A percentile compares a stretch with the other conserved stretches of the same genome.
phyloP scores from a whole-genome alignment of 2,888 invertebrate species.

The Silvanus unidentatus region DNA sequence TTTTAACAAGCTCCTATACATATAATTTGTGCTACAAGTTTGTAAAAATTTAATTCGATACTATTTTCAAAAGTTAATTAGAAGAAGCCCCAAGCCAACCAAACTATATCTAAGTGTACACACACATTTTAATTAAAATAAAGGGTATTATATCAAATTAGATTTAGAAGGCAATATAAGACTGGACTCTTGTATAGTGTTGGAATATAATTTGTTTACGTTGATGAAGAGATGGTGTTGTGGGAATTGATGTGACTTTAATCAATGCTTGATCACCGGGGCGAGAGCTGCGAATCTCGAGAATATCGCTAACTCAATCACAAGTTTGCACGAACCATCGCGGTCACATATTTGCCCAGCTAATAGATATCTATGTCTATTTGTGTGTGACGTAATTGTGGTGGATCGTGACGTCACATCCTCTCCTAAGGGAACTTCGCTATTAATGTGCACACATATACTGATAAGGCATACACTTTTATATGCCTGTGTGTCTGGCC shows the following conservation, averaged over 20 bases:
- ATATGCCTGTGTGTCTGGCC: not conserved
- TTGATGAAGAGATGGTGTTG: slow-evolving; percentile 26
- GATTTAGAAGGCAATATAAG: too few relatives aligned
- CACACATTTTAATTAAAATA: too few relatives aligned
- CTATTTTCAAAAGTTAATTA: too few relatives aligned
- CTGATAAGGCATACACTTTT: too few relatives aligned
- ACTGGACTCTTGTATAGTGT: not conserved
- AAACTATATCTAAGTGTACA: too few relatives aligned
- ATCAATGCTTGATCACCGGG: slow-evolving; percentile 38
- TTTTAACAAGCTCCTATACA: too few relatives aligned
- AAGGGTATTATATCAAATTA: too few relatives aligned
- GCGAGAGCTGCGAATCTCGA: slow-evolving; percentile 16
- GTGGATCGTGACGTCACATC: slow-evolving; percentile 31
- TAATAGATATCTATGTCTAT: slow-evolving; percentile 45
- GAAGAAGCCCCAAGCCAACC: too few relatives aligned
- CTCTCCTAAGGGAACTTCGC: slow-evolving; percentile 13
- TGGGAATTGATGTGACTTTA: slow-evolving; percentile 39
- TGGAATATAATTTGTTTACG: slow-evolving; percentile 24
- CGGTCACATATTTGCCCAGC: slow-evolving; percentile 35
- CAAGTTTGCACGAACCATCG: slow-evolving; percentile 40
- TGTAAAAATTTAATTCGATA: too few relatives aligned
- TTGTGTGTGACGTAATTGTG: slow-evolving; percentile 37
- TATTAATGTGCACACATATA: too few relatives aligned
- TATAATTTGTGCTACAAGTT: too few relatives aligned
- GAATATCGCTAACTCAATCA: slow-evolving; percentile 39